A percentile compares a stretch with the other conserved stretches of the same genome.
phyloP scores from a whole-genome alignment of 2,888 invertebrate species.

The Ophion costatus region DNA sequence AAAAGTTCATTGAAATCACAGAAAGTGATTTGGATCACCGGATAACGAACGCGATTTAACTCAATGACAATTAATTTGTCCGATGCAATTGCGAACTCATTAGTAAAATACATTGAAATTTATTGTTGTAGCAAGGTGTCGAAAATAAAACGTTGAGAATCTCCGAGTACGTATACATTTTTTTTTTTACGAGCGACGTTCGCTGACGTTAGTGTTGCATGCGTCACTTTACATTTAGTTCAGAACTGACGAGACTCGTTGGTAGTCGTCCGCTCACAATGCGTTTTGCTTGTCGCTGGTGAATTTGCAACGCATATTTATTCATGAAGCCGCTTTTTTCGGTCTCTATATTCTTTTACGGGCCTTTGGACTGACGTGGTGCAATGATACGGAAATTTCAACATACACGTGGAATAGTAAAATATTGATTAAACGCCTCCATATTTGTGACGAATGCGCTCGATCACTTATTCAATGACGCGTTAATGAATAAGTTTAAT shows the following conservation, averaged over 20 bases:
- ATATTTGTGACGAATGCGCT: too few relatives aligned
- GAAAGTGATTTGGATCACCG: too few relatives aligned
- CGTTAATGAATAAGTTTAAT: too few relatives aligned
- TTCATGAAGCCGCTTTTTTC: conserved; percentile 15
- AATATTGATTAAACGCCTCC: neutral
- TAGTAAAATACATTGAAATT: too few relatives aligned
- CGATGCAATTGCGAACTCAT: too few relatives aligned
- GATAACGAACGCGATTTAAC: too few relatives aligned
- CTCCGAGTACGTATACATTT: neutral
- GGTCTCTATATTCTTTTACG: neutral
- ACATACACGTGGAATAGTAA: neutral
- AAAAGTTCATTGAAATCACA: too few relatives aligned
- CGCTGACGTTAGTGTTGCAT: conserved; percentile 1
- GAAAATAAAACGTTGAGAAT: conserved; percentile 1
- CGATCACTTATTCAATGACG: too few relatives aligned
- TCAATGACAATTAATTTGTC: too few relatives aligned
- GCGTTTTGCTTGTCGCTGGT: conserved; percentile 20
- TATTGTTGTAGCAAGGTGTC: too few relatives aligned
- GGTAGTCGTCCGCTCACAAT: conserved; percentile 14
- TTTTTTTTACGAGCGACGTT: too few relatives aligned
- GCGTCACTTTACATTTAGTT: conserved; percentile 19
- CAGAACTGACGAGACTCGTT: conserved; percentile 9
- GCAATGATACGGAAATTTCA: conserved; percentile 16
- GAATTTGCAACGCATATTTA: conserved; percentile 50
- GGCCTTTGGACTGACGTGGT: neutral